Evolutionary conservation across 2,113 vertebrate genomes (phyloP).

Genomic region (Ptyas mucosa): DNA sequence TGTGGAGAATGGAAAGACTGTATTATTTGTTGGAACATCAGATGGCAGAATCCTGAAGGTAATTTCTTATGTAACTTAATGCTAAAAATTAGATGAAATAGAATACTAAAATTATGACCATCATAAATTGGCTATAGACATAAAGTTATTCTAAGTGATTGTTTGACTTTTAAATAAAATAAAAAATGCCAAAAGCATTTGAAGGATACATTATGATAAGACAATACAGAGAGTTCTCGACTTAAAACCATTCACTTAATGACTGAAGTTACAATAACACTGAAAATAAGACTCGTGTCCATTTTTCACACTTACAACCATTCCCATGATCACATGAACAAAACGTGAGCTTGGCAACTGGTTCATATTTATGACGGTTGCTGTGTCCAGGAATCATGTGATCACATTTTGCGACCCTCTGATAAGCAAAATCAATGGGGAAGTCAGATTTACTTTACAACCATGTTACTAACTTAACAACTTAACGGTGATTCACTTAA

Average conservation of each 20-base stretch:
- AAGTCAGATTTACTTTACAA: background rate
- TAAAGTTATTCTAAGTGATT: background rate
- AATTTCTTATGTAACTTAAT: constrained; percentile 16
- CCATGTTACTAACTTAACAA: background rate
- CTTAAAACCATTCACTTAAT: no score
- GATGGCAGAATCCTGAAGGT: constrained; percentile 83
- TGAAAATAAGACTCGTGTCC: no score
- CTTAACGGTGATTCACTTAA: background rate
- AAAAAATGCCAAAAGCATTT: background rate
- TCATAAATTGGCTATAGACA: background rate
- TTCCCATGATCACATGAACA: background rate
- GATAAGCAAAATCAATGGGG: background rate
- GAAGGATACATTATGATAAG: background rate
- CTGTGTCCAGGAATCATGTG: background rate
- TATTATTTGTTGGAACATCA: constrained; percentile 86
- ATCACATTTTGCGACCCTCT: background rate
- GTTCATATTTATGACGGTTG: background rate
- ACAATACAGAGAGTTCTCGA: no score
- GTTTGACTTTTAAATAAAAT: background rate
- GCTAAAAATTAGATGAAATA: background rate
- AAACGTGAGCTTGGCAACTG: background rate
- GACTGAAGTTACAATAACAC: no score
- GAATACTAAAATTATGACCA: background rate
- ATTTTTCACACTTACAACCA: no score
- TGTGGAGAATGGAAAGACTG: constrained; percentile 76